Percentiles rank a stretch among this genome's conserved stretches.
Conservation (phyloP, 2,113 vertebrate species). For the Sus scrofa region DNA sequence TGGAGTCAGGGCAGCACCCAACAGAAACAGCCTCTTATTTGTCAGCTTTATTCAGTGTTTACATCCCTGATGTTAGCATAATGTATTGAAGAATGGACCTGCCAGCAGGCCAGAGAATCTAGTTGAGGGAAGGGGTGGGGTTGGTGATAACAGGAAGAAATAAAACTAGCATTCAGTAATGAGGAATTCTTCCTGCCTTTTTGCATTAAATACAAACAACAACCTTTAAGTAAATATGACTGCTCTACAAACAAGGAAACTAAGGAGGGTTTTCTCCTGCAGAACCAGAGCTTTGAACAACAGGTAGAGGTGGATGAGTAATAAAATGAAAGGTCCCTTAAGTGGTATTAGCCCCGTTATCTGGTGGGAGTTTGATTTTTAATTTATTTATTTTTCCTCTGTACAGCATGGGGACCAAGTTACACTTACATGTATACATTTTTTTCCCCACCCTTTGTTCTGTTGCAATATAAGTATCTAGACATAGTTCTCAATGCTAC, state of each 20-base stretch:
- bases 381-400: too few species aligned
- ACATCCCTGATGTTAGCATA: not conserved
- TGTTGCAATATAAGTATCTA: too few species aligned
- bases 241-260: constrained; percentile 36
- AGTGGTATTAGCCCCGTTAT: not conserved
- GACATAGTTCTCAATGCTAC: too few species aligned
- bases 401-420: too few species aligned
- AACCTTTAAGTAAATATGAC: not conserved
- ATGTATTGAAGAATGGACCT: not conserved
- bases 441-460: too few species aligned
- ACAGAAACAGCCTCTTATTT: not conserved
- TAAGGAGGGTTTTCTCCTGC: not conserved
- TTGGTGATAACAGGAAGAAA: not conserved
- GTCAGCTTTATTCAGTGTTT: not conserved
- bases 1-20: not conserved
- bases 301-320: not conserved
- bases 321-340: not conserved
- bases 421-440: too few species aligned
- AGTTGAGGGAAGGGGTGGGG: not conserved
- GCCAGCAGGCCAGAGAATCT: not conserved
- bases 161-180: not conserved
- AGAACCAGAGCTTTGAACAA: not conserved
- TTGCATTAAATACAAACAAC: not conserved
- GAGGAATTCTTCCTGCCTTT: not conserved
- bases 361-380: not conserved